Base-by-base conservation (phyloP, 1,140 invertebrate genomes). In the Dolichoris vasculosae region DNA sequence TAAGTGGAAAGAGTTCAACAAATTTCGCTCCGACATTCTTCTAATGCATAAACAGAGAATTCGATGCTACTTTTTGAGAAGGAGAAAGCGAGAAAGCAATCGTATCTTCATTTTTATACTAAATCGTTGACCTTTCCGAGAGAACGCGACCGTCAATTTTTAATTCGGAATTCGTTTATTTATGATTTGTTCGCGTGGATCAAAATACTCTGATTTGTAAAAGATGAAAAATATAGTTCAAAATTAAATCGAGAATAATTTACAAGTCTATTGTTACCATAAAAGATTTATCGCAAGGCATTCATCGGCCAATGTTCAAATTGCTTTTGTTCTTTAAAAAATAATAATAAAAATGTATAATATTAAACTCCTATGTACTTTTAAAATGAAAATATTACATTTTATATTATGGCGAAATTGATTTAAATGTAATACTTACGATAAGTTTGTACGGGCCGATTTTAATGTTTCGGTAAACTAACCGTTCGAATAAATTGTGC, bases 11-110 rank as follows among this genome's bases (percentile, higher is more conserved):
- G 80, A 51, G 75, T 23, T 51, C n/a, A 84, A 86, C 69, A 55
- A 80, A 81, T 87, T 83, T 71, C 38, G 11, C n/a, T 55, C 30
- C 32, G 63, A 67, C 35, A 78, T 78, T 84, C 73, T 55, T 30
- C 17, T 63, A 40, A 48, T 71, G 46, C 30, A 75, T 82, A 75
- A 55, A 75, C 81, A 82, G 48, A 82, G 67, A 35, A 51, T 35
- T 11, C 32, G 69, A 82, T 59, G 43, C 8, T 26, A 20, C 9
- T 55, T 40, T 67, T 81, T 64, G 63, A 51, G 80, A 17, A 71
- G 48, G 17, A 4, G 48, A 2, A 63, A 7, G 20, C 11, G 51
- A 2, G 4, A 30, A n/a, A n/a, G n/a, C n/a, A n/a, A 9, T 35
- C 20, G 64, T 71, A 55, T 64, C 81, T 73, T 59, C 73, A 82